Evolutionary conservation across 2,888 invertebrate species (phyloP).

Genomic region (Nymphalis c-album): DNA sequence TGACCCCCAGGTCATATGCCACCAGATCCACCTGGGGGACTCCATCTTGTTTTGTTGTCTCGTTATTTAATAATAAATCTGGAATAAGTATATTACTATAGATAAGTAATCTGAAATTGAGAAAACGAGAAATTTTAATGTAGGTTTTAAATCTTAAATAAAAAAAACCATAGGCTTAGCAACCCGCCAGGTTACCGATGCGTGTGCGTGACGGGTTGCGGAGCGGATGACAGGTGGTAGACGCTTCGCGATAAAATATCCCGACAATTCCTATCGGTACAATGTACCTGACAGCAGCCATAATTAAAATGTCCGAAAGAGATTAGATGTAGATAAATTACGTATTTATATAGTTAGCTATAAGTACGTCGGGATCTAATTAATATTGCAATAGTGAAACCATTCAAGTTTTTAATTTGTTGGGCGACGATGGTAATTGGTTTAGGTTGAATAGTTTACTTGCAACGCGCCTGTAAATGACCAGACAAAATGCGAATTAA

Average conservation of each 20-base stretch:
- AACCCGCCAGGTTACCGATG: conserved; percentile 6
- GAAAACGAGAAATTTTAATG: neutral
- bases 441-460: too few species aligned
- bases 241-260: conserved; percentile 25
- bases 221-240: conserved; percentile 33
- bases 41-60: too few species aligned
- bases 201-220: conserved; percentile 20
- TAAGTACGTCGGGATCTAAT: too few species aligned
- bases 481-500: neutral
- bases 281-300: conserved; percentile 13
- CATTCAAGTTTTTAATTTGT: neutral
- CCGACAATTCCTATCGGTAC: conserved; percentile 14
- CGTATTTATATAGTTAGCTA: too few species aligned
- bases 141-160: neutral
- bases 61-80: too few species aligned
- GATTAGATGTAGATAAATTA: conserved; percentile 3
- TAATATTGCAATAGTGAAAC: neutral
- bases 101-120: too few species aligned
- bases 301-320: conserved; percentile 5
- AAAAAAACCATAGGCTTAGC: neutral
- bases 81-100: too few species aligned
- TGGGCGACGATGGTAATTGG: neutral
- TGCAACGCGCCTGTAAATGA: neutral
- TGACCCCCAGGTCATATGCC: too few species aligned
- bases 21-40: too few species aligned